phyloP scores from a whole-genome alignment of 2,113 vertebrate species.

The Ibidorhyncha struthersii region DNA sequence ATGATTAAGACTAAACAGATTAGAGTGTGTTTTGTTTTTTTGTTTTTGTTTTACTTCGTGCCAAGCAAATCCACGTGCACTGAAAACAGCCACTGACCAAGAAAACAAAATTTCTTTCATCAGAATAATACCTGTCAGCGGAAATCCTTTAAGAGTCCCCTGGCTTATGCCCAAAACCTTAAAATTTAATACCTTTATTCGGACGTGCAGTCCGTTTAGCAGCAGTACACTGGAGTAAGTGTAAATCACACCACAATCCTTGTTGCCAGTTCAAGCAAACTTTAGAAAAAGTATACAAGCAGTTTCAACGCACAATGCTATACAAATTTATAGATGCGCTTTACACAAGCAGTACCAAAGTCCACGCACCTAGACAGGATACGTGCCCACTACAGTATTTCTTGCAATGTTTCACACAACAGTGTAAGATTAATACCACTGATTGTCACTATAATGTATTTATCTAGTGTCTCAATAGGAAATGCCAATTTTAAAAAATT shows the following conservation, averaged over 20 bases:
- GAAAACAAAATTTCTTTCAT: background rate
- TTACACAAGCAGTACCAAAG: background rate
- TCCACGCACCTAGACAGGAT: rapidly evolving
- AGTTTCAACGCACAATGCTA: rapidly evolving
- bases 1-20: background rate
- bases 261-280: background rate
- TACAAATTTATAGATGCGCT: background rate
- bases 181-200: background rate
- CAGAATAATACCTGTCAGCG: background rate
- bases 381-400: rapidly evolving
- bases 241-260: background rate
- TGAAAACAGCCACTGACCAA: background rate
- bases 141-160: background rate
- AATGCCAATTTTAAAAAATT: background rate
- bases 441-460: background rate
- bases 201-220: background rate
- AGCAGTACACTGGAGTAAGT: rapidly evolving
- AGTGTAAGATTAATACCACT: background rate
- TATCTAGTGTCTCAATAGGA: background rate
- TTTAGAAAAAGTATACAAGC: background rate
- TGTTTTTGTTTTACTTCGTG: background rate
- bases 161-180: background rate
- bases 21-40: background rate
- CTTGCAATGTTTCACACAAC: background rate
- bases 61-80: background rate